Base-by-base conservation (phyloP, 2,888 invertebrate genomes). In the Entomobrya multifasciata region DNA sequence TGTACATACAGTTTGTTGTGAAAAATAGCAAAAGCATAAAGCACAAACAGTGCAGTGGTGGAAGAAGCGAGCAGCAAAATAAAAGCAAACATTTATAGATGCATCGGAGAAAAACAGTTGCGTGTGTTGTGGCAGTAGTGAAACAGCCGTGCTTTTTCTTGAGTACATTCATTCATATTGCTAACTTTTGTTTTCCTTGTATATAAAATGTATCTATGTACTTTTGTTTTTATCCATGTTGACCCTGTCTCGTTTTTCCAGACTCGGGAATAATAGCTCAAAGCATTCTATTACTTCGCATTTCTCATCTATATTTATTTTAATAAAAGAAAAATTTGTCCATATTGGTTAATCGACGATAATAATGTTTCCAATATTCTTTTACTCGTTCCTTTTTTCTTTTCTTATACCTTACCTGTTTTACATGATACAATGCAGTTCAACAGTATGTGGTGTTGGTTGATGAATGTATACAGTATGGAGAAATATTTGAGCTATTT, bases 401-500 rank as follows among this genome's bases (percentile, higher is more conserved):
- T n/a, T n/a, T n/a, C n/a, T n/a, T n/a, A n/a, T n/a, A n/a, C n/a
- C n/a, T n/a, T n/a, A n/a, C n/a, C n/a, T n/a, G n/a, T n/a, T n/a
- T n/a, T n/a, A n/a, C n/a, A n/a, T n/a, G n/a, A n/a, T n/a, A n/a
- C n/a, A 49, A 55, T 20, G 25, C 6, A 65, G 36, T 65, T n/a
- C 5, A 17, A 17, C 36, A 65, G 2, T 65, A n/a, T n/a, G n/a
- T n/a, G 36, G 22, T 41, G 20, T 17, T n/a, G n/a, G 8, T 70
- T 70, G 70, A 70, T 65, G 62, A 25, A 47, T 70, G n/a, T n/a
- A n/a, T n/a, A n/a, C n/a, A n/a, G n/a, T n/a, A n/a, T 44, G 22
- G 13, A 25, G 25, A 74, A 74, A 52, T 65, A 78, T 65, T 47
- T 22, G 41, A 47, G 30, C 22, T 52, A 36, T 62, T 65, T n/a